Conservation (phyloP, 2,888 invertebrate species). For the Priocnemis perturbator region DNA sequence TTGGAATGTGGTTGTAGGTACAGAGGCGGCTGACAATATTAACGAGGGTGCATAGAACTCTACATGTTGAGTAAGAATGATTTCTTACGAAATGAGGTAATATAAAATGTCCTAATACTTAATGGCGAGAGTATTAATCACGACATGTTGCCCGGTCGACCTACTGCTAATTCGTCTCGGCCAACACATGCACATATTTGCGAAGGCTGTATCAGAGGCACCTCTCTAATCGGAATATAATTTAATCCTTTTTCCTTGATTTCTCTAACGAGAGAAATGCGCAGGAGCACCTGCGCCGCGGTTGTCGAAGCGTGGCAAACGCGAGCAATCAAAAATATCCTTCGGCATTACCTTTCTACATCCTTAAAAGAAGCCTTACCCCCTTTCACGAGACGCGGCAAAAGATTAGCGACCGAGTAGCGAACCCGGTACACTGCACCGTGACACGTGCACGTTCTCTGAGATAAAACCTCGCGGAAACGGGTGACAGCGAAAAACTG, state of each 20-base stretch:
- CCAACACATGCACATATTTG: too few relatives aligned
- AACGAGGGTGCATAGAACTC: too few relatives aligned
- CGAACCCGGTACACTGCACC: background rate
- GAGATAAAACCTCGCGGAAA: background rate
- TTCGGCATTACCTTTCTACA: constrained; percentile 19
- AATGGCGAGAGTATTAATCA: too few relatives aligned
- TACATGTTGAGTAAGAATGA: too few relatives aligned
- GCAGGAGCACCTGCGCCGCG: background rate
- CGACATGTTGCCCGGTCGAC: too few relatives aligned
- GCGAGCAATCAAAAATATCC: constrained; percentile 32
- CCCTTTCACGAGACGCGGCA: constrained; percentile 36
- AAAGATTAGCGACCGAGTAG: background rate
- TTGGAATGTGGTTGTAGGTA: too few relatives aligned
- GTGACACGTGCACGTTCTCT: background rate
- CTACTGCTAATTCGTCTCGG: too few relatives aligned
- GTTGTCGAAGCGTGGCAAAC: constrained; percentile 35
- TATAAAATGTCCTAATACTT: too few relatives aligned
- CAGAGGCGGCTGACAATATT: too few relatives aligned
- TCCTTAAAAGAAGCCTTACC: constrained; percentile 13
- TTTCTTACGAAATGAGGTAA: too few relatives aligned
- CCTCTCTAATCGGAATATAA: too few relatives aligned
- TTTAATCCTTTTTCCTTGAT: constrained; percentile 5
- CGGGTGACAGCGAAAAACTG: background rate
- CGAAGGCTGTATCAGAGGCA: too few relatives aligned
- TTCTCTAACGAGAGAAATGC: constrained; percentile 28